Evolutionary conservation across 1,140 invertebrate genomes (phyloP).

Genomic region (Ostrea edulis): DNA sequence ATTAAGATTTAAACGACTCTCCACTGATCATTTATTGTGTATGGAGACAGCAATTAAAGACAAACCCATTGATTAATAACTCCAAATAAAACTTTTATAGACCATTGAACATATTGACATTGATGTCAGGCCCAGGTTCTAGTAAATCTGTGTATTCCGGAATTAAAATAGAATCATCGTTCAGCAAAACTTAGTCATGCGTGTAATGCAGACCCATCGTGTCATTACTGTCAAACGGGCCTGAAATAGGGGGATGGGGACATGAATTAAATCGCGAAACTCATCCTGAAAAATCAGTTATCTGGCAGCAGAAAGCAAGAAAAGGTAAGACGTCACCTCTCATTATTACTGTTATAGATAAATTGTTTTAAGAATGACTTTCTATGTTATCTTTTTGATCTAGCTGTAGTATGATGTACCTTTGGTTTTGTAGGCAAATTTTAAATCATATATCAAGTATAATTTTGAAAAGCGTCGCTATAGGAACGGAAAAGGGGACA

Average conservation of each 20-base stretch:
- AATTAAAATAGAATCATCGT: not conserved
- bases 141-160: constrained; percentile 7
- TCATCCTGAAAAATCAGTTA: not conserved
- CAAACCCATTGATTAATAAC: not conserved
- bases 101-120: constrained; percentile 7
- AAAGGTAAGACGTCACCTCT: not conserved
- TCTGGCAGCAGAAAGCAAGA: not conserved
- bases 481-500: no score
- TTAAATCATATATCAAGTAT: no score
- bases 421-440: no score
- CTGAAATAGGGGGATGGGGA: constrained; percentile 5
- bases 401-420: no score
- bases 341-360: not conserved
- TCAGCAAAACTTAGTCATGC: not conserved
- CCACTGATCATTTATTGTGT: not conserved
- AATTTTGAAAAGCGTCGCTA: no score
- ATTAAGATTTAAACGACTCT: not conserved
- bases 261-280: not conserved
- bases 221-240: not conserved
- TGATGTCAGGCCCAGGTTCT: not conserved
- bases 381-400: not conserved
- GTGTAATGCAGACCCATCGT: not conserved
- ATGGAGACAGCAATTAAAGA: constrained; percentile 23
- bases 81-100: constrained; percentile 23
- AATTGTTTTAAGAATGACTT: not conserved